Conservation (phyloP, 2,888 invertebrate species). For the Pantelozetes paolii region DNA sequence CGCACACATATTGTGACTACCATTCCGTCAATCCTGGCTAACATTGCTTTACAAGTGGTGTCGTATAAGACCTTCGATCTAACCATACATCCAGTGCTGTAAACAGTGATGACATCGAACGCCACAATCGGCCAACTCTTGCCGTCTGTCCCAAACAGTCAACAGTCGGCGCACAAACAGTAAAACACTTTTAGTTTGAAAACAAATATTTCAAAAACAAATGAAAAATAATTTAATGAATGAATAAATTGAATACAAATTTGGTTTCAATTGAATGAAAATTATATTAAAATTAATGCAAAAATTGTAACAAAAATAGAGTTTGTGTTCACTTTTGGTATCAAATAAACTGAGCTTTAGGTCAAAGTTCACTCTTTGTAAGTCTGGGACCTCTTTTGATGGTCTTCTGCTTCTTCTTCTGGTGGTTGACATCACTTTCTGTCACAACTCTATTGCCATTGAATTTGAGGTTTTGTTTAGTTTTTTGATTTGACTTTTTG, state of each 20-base stretch:
- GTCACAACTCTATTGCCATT: neutral
- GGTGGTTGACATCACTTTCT: neutral
- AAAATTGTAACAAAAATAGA: neutral
- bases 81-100: neutral
- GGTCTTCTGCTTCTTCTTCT: constrained; percentile 29
- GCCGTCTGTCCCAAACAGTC: neutral
- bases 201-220: neutral
- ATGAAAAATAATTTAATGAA: neutral
- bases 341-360: neutral
- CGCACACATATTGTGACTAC: constrained; percentile 33
- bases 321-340: neutral
- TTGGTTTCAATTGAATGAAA: too few species aligned
- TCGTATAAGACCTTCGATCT: neutral
- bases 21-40: neutral
- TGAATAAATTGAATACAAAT: too few species aligned
- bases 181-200: neutral
- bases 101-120: constrained; percentile 22
- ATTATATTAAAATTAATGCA: neutral
- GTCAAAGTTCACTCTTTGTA: neutral
- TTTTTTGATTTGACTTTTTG: constrained; percentile 32
- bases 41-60: constrained; percentile 27
- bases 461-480: constrained; percentile 4
- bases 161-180: neutral
- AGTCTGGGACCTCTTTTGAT: constrained; percentile 39
- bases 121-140: neutral